Evolutionary conservation across 1,140 invertebrate genomes (phyloP).

Genomic region (Lepidostoma basale): DNA sequence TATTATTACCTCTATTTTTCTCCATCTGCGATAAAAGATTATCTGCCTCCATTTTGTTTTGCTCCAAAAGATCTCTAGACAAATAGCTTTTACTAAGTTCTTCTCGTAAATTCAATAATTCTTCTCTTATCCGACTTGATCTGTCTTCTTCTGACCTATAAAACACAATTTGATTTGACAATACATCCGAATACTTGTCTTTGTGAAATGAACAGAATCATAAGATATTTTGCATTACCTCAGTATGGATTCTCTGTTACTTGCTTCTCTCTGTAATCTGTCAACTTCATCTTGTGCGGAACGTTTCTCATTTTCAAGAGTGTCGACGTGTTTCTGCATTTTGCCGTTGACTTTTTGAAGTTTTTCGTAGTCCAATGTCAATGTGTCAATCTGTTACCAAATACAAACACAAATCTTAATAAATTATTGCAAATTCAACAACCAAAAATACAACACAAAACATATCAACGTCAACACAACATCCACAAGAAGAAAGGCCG

Average conservation of each 20-base stretch:
- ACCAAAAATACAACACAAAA: no score
- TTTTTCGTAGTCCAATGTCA: constrained; percentile 78
- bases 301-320: constrained; percentile 75
- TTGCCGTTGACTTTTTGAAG: constrained; percentile 73
- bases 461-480: no score
- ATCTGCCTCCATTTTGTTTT: constrained; percentile 78
- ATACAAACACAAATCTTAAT: no score
- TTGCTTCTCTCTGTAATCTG: constrained; percentile 65
- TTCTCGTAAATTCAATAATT: constrained; percentile 73
- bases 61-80: constrained; percentile 75
- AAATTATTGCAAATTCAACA: no score
- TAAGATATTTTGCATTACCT: no score
- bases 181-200: neutral
- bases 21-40: constrained; percentile 74
- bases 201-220: no score
- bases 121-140: constrained; percentile 75
- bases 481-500: no score
- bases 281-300: constrained; percentile 75
- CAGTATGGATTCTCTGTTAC: constrained; percentile 54
- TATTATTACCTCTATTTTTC: constrained; percentile 70
- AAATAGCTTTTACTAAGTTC: constrained; percentile 76
- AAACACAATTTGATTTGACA: constrained; percentile 41
- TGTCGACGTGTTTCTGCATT: constrained; percentile 74
- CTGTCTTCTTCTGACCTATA: constrained; percentile 75
- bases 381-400: constrained; percentile 67